Percentiles rank a stretch among this genome's conserved stretches.
Conservation (phyloP, 2,797 vertebrate genomes). For the Crax fasciolata region DNA sequence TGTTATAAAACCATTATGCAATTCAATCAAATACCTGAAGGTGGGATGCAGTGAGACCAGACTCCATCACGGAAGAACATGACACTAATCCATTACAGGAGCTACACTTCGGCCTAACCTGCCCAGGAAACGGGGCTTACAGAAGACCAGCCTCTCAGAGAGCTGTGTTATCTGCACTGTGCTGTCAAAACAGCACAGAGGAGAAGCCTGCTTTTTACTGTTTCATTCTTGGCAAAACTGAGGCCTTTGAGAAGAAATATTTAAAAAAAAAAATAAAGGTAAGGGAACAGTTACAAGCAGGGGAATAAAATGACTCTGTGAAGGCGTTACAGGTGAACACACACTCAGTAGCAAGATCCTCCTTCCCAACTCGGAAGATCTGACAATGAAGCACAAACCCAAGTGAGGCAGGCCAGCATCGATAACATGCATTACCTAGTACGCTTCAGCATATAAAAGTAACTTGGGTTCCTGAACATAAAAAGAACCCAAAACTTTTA, state of each 20-base stretch:
- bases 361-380: background rate
- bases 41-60: background rate
- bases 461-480: background rate
- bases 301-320: background rate
- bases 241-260: background rate
- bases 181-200: background rate
- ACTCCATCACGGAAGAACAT: background rate
- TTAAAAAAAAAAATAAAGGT: background rate
- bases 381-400: background rate
- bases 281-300: conserved; percentile 1
- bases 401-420: background rate
- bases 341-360: background rate
- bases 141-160: background rate
- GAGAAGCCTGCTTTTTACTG: background rate
- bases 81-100: background rate
- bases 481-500: background rate
- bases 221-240: background rate
- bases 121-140: background rate
- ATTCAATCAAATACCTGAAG: background rate
- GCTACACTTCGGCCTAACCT: background rate
- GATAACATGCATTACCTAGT: background rate
- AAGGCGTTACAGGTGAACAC: background rate
- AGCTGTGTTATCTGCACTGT: background rate
- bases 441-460: background rate
- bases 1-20: conserved; percentile 12